Base-by-base conservation (phyloP, 2,797 vertebrate genomes). In the Hydrolagus colliei region DNA sequence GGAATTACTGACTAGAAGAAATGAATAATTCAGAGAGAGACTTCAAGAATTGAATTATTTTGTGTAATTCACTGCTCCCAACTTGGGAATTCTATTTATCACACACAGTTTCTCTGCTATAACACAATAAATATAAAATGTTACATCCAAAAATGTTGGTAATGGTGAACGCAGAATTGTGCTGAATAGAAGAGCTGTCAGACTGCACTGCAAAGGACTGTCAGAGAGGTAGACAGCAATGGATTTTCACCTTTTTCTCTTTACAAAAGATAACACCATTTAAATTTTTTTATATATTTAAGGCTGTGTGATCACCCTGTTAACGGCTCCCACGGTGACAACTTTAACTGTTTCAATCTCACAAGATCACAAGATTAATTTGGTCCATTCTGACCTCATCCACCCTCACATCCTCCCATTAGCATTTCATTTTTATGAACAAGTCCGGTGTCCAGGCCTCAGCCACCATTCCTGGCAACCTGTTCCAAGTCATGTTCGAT, bases 121-220 rank as follows among this genome's bases (percentile, higher is more conserved):
- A 67, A 84, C 41, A 71, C 10, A 71, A 84, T 84, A 63, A 71
- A 35, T 68, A 52, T 71, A 52, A 41, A n/a, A 16, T 84, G 67
- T 41, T 32, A 52, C 4, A 52, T 27, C 71, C 68, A 12, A 71
- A 77, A 77, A 71, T 68, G 79, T 71, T 84, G 65, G 32, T 41
- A 41, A 71, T 84, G 79, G 32, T 68, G 41, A 4, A 20, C 27
- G 65, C 18, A 32, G 35, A 82, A 12, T 11, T 4, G 65, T 52
- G 1, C n/a, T 71, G 65, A 35, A 84, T 52, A 52, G 41, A 3
- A 52, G 41, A 52, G 41, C 3, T 52, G 71, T 52, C 16, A 41
- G 71, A 35, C 32, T 13, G 9, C 10, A 52, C 32, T 68, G 4
- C 5, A 10, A 35, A 84, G 32, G 79, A 4, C 16, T 18, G 65